phyloP scores from a whole-genome alignment of 2,113 vertebrate species.

The Propithecus coquereli region DNA sequence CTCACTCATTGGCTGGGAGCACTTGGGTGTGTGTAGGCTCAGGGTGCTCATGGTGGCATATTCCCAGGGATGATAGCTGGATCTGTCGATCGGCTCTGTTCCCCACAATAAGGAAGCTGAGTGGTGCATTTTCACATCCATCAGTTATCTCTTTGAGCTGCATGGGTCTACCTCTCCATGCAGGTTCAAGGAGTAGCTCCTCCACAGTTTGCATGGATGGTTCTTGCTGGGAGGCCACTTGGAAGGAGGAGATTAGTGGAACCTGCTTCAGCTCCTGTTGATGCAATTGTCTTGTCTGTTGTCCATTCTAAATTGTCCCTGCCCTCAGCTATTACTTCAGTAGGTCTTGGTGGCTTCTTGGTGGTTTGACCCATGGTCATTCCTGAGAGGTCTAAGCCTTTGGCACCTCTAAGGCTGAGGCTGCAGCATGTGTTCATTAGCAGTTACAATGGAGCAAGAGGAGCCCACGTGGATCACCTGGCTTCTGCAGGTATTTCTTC shows the following conservation, averaged over 20 bases:
- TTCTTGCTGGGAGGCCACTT: not conserved
- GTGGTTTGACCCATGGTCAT: not conserved
- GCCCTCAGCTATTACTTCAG: no score
- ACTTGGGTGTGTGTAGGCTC: not conserved
- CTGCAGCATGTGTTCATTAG: not conserved
- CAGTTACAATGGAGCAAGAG: not conserved
- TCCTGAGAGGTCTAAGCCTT: not conserved
- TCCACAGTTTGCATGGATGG: no score
- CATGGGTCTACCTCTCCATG: not conserved
- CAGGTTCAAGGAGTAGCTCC: not conserved
- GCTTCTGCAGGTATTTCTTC: not conserved
- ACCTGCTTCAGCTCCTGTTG: not conserved
- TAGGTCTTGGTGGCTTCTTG: not conserved
- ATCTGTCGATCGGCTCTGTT: not conserved
- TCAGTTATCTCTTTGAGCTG: not conserved
- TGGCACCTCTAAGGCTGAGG: not conserved
- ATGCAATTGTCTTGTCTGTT: not conserved
- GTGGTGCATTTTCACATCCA: not conserved
- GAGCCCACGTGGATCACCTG: not conserved
- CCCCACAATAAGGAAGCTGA: not conserved
- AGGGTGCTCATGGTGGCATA: rapidly evolving
- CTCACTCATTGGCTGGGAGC: not conserved
- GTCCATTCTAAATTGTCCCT: not conserved
- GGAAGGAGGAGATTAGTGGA: not conserved
- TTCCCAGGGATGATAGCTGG: not conserved